Evolutionary conservation across 2,113 vertebrate genomes (phyloP).

Genomic region (Okapia johnstoni): DNA sequence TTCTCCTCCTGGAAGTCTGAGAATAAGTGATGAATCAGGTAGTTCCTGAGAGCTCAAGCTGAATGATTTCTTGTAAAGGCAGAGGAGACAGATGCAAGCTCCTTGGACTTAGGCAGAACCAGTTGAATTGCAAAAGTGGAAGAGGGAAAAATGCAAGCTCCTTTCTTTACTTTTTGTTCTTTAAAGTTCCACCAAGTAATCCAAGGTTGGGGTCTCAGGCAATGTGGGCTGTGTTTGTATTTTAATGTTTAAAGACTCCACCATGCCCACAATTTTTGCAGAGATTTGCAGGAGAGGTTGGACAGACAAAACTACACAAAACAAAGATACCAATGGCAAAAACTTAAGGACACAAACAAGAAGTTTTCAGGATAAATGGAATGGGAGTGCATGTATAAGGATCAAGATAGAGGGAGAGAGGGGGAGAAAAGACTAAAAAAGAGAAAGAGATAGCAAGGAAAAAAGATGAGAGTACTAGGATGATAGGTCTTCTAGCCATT

Average conservation of each 20-base stretch:
- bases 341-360: not conserved
- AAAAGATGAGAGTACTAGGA: not conserved
- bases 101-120: not conserved
- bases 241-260: not conserved
- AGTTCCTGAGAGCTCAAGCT: not conserved
- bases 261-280: not conserved
- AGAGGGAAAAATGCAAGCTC: not conserved
- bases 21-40: not conserved
- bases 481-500: not conserved
- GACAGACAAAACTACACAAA: not conserved
- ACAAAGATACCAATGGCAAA: not conserved
- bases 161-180: not conserved
- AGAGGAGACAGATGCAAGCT: not conserved
- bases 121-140: not conserved
- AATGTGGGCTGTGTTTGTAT: not conserved
- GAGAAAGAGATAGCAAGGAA: not conserved
- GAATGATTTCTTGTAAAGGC: not conserved
- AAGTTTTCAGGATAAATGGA: not conserved
- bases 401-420: not conserved
- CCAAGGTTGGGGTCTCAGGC: not conserved
- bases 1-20: not conserved
- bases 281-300: not conserved
- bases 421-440: not conserved
- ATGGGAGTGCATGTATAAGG: not conserved
- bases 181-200: not conserved